A percentile compares a stretch with the other conserved stretches of the same genome.
phyloP scores from a whole-genome alignment of 1,140 invertebrate species.

The Drosophila busckii region DNA sequence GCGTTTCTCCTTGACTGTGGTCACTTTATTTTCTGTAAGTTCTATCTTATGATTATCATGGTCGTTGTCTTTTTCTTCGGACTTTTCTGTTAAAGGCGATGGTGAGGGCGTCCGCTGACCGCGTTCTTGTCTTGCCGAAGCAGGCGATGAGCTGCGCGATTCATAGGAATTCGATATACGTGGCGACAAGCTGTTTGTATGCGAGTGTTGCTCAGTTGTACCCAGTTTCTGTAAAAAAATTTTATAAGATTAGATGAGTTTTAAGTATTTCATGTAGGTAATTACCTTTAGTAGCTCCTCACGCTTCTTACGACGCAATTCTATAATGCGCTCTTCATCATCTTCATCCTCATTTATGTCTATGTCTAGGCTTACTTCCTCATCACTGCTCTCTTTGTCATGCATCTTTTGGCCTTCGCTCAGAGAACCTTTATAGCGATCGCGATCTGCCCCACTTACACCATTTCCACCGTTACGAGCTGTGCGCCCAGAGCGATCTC shows the following conservation, averaged over 20 bases:
- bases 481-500: slow-evolving; percentile 39
- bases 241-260: not conserved
- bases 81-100: slow-evolving; percentile 15
- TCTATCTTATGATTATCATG: slow-evolving; percentile 52
- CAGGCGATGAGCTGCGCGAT: slow-evolving; percentile 47
- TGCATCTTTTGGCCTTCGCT: slow-evolving; percentile 88
- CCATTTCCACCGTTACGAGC: slow-evolving; percentile 56
- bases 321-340: slow-evolving; percentile 96
- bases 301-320: slow-evolving; percentile 91
- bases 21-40: slow-evolving; percentile 4
- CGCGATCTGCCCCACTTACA: slow-evolving; percentile 50
- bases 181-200: slow-evolving; percentile 26
- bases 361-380: slow-evolving; percentile 83
- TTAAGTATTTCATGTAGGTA: not conserved
- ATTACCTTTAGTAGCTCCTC: slow-evolving; percentile 91
- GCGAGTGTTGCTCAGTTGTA: slow-evolving; percentile 35
- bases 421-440: slow-evolving; percentile 84
- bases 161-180: slow-evolving; percentile 60
- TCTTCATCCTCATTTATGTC: slow-evolving; percentile 94
- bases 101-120: slow-evolving; percentile 38
- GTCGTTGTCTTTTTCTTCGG: slow-evolving; percentile 4
- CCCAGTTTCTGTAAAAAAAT: slow-evolving; percentile 45
- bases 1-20: slow-evolving; percentile 73
- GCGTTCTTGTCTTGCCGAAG: slow-evolving; percentile 24
- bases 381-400: slow-evolving; percentile 82